These are phyloP conservation scores for Lasioglossum marginatum DNA, from an alignment of 2,888 invertebrate genomes.

Conservation along the genomic window DNA sequence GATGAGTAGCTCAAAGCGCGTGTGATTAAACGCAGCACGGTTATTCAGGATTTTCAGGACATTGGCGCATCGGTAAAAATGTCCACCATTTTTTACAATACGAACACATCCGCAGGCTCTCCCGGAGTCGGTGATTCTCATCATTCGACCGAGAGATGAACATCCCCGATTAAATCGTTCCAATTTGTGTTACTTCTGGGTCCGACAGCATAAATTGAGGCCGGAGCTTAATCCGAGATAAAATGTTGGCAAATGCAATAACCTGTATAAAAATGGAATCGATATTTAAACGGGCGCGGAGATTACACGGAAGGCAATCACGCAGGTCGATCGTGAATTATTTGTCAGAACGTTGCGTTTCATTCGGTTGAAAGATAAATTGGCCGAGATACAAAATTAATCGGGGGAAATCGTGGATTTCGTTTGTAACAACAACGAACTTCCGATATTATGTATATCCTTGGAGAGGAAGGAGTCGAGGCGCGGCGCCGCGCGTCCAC, in stretches of 20 bases:
- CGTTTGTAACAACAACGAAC: constrained; percentile 5
- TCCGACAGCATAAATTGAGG: constrained; percentile 42
- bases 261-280: constrained; percentile 56
- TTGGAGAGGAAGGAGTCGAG: background rate
- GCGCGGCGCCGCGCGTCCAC: background rate
- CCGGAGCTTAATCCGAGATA: constrained; percentile 51
- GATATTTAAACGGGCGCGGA: constrained; percentile 54
- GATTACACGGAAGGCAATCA: constrained; percentile 52
- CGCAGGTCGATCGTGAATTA: constrained; percentile 51
- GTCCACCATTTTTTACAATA: background rate
- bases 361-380: constrained; percentile 51
- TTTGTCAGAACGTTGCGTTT: constrained; percentile 46
- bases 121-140: constrained; percentile 4
- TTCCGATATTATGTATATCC: background rate
- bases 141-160: constrained; percentile 40
- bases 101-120: background rate
- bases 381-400: constrained; percentile 49
- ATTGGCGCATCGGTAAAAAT: background rate
- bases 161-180: constrained; percentile 43
- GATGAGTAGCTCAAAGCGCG: background rate
- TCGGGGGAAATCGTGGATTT: constrained; percentile 30
- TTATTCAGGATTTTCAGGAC: background rate
- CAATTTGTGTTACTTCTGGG: constrained; percentile 44
- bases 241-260: constrained; percentile 54
- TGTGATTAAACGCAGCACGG: background rate